phyloP scores from a whole-genome alignment of 2,797 vertebrate genomes.

The Rhadinocentrus ornatus region DNA sequence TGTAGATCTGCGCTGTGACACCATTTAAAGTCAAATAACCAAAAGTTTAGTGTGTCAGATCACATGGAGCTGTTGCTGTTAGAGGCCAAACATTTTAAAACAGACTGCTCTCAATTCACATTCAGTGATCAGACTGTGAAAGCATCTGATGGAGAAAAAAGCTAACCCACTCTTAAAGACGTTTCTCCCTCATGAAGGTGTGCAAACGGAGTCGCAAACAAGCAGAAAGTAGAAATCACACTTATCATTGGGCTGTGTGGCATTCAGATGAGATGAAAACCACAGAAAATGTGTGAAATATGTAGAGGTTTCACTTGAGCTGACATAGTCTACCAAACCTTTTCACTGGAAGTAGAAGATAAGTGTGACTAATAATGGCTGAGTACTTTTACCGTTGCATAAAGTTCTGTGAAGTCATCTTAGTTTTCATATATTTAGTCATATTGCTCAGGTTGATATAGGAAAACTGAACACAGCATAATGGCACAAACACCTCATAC shows the following conservation, averaged over 20 bases:
- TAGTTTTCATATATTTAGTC: constrained; percentile 11
- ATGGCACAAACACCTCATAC: not conserved
- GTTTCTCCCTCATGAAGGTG: not conserved
- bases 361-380: not conserved
- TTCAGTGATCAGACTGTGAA: constrained; percentile 7
- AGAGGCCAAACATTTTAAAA: constrained; percentile 19
- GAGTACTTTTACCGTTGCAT: not conserved
- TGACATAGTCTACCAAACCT: not conserved
- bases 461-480: not conserved
- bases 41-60: constrained; percentile 21
- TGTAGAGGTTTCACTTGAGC: not conserved
- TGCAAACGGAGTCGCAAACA: not conserved
- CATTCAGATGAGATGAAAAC: not conserved
- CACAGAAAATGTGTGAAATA: not conserved
- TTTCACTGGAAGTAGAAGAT: not conserved
- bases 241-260: not conserved
- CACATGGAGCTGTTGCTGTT: constrained; percentile 8
- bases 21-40: constrained; percentile 7
- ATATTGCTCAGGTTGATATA: not conserved
- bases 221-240: not conserved
- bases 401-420: not conserved
- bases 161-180: not conserved
- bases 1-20: not conserved
- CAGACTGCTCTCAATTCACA: not conserved
- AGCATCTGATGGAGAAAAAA: constrained; percentile 24